These are phyloP conservation scores for Apamea monoglypha DNA, from an alignment of 2,888 invertebrate species.

Conservation along the genomic window DNA sequence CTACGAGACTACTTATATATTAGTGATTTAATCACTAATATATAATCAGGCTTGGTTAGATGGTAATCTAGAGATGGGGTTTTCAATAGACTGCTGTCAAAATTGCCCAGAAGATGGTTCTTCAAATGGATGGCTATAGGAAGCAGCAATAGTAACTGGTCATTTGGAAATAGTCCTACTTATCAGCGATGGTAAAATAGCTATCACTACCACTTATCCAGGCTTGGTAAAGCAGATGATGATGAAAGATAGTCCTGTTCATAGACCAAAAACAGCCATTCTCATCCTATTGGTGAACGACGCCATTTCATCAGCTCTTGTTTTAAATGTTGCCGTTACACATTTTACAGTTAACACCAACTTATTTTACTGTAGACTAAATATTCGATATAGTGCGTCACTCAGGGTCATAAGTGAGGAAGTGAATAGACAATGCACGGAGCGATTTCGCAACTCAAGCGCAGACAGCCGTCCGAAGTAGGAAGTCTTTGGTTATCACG, in stretches of 20 bases:
- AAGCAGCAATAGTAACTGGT: not conserved
- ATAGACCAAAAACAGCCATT: not conserved
- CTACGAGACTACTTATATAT: not conserved
- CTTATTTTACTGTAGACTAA: slow-evolving; percentile 32
- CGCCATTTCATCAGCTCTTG: too few species aligned
- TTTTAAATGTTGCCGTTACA: slow-evolving; percentile 15
- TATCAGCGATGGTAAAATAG: not conserved
- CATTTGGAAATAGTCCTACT: not conserved
- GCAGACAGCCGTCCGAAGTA: slow-evolving; percentile 71
- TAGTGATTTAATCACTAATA: too few species aligned
- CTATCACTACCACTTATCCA: not conserved
- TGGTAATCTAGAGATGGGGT: not conserved
- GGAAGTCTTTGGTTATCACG: slow-evolving; percentile 82
- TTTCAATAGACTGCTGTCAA: too few species aligned
- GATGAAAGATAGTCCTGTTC: not conserved
- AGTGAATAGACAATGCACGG: slow-evolving; percentile 65
- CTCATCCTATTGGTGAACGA: not conserved
- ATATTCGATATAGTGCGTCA: slow-evolving; percentile 61
- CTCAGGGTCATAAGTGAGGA: slow-evolving; percentile 61
- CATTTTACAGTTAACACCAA: slow-evolving; percentile 34
- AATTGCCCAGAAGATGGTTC: not conserved
- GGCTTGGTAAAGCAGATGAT: not conserved
- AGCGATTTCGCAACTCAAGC: slow-evolving; percentile 75
- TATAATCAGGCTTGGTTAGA: not conserved
- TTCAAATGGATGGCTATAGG: not conserved